These are phyloP conservation scores for Beris chalybata DNA, from an alignment of 2,888 invertebrate species.

Conservation along the genomic window DNA sequence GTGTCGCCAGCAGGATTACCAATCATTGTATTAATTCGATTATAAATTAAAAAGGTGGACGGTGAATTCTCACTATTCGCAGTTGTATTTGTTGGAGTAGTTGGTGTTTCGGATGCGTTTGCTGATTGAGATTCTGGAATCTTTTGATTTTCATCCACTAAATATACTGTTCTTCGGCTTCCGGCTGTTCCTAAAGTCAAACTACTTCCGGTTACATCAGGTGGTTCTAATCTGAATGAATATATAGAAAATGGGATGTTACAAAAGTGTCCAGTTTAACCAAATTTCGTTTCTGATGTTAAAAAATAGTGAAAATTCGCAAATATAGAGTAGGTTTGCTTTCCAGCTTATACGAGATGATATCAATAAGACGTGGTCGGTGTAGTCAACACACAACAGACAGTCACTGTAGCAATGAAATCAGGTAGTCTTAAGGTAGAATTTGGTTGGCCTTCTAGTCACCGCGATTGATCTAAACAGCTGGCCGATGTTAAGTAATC, in stretches of 20 bases:
- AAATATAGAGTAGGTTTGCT: too few relatives aligned
- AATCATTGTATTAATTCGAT: conserved; percentile 73
- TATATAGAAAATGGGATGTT: conserved; percentile 12
- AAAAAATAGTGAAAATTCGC: not conserved
- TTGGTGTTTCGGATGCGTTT: conserved; percentile 54
- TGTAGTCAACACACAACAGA: too few relatives aligned
- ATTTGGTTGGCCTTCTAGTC: too few relatives aligned
- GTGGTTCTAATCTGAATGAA: conserved; percentile 51
- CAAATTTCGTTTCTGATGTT: not conserved
- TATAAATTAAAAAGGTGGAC: conserved; percentile 72
- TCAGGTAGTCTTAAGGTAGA: too few relatives aligned
- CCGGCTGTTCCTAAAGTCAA: conserved; percentile 77
- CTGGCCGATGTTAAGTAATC: too few relatives aligned
- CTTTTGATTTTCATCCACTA: conserved; percentile 68
- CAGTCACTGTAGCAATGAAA: too few relatives aligned
- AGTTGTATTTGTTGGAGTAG: conserved; percentile 43
- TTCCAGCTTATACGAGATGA: too few relatives aligned
- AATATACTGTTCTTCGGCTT: conserved; percentile 80
- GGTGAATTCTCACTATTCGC: conserved; percentile 52
- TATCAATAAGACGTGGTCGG: too few relatives aligned
- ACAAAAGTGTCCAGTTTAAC: not conserved
- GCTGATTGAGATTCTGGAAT: conserved; percentile 54
- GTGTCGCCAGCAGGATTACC: conserved; percentile 56
- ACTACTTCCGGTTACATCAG: conserved; percentile 59
- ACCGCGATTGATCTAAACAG: too few relatives aligned